Conservation (phyloP, 2,113 vertebrate species). For the Peucedramus taeniatus region DNA sequence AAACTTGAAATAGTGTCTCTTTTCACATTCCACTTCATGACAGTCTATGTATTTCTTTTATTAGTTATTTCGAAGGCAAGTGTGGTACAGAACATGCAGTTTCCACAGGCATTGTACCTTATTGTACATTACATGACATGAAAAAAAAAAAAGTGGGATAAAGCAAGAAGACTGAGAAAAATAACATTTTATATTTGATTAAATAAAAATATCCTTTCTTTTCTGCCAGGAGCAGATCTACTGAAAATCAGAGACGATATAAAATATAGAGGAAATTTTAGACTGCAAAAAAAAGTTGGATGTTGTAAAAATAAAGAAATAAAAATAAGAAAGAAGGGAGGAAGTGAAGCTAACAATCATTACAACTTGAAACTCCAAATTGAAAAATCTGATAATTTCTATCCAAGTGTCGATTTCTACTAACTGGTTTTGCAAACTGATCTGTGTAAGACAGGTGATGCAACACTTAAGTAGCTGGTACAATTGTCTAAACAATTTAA, state of each 20-base stretch:
- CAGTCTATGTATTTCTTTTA: not conserved
- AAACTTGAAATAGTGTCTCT: not conserved
- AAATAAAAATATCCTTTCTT: not conserved
- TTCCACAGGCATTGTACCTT: not conserved
- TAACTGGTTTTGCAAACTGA: not conserved
- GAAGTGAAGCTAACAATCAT: not conserved
- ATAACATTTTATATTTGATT: not conserved
- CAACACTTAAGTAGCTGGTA: not conserved
- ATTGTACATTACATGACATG: fast-evolving
- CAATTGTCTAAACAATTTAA: not conserved
- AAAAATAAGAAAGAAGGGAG: not conserved
- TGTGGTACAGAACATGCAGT: not conserved
- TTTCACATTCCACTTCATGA: not conserved
- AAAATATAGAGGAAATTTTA: not conserved
- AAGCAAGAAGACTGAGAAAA: not conserved
- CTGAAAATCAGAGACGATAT: not conserved
- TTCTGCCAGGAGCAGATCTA: not conserved
- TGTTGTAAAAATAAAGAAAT: not conserved
- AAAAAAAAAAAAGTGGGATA: not conserved
- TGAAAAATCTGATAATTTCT: not conserved
- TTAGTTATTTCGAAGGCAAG: not conserved
- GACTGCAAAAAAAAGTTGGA: not conserved
- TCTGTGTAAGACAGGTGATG: not conserved
- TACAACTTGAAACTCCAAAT: not conserved
- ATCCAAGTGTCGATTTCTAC: not conserved